Evolutionary conservation across 2,113 vertebrate species (phyloP).

Genomic region (Origma solitaria): DNA sequence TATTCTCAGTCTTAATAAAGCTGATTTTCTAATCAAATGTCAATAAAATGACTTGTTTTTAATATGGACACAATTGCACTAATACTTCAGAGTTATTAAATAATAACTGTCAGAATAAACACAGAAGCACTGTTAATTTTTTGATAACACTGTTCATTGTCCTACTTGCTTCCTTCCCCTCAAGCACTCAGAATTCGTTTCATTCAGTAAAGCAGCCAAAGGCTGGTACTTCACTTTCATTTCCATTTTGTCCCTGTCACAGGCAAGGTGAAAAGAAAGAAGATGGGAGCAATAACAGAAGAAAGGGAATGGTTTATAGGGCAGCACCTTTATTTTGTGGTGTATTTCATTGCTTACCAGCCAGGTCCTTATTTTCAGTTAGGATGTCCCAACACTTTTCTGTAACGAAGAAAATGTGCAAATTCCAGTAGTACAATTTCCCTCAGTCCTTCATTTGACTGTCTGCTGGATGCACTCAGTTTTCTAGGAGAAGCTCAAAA

Average conservation of each 20-base stretch:
- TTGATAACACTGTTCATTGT: not conserved
- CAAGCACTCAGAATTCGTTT: not conserved
- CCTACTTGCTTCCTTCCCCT: not conserved
- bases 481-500: not conserved
- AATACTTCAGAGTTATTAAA: not conserved
- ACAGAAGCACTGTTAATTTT: not conserved
- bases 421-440: not conserved
- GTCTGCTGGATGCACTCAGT: not conserved
- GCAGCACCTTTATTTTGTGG: not conserved
- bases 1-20: constrained; percentile 40
- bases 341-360: not conserved
- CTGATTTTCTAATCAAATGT: constrained; percentile 7
- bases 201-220: not conserved
- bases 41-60: not conserved
- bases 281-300: not conserved
- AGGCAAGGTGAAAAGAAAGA: not conserved
- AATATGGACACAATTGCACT: not conserved
- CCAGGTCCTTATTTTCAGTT: not conserved
- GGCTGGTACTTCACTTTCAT: not conserved
- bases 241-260: not conserved
- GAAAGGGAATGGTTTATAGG: not conserved
- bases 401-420: not conserved
- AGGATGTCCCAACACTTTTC: not conserved
- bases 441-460: not conserved
- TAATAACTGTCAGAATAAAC: not conserved